phyloP scores from a whole-genome alignment of 2,113 vertebrate species.

The Dendrocopos noguchii region DNA sequence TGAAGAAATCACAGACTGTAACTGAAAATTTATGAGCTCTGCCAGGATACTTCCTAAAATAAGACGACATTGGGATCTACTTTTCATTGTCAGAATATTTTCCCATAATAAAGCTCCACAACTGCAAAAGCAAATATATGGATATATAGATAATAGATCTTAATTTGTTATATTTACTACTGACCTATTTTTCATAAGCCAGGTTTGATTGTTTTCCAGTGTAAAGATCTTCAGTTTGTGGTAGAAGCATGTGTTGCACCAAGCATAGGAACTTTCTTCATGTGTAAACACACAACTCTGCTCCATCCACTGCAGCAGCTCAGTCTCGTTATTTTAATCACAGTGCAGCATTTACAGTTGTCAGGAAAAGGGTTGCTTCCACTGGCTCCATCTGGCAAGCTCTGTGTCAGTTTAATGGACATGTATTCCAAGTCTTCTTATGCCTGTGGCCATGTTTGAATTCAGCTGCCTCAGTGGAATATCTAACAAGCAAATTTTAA shows the following conservation, averaged over 20 bases:
- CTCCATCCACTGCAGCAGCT: not conserved
- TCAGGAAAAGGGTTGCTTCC: slow-evolving; percentile 14
- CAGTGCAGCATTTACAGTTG: slow-evolving; percentile 8
- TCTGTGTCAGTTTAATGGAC: slow-evolving; percentile 40
- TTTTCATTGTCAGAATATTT: not conserved
- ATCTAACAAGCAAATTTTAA: not conserved
- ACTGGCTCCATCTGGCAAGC: slow-evolving; percentile 26
- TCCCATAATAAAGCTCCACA: not conserved
- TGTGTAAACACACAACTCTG: not conserved
- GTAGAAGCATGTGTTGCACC: not conserved
- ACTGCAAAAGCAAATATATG: not conserved
- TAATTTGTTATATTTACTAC: not conserved
- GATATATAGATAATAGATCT: not conserved
- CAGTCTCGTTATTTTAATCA: slow-evolving; percentile 46
- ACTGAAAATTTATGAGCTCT: not conserved
- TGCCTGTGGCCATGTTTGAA: not conserved
- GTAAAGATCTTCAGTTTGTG: not conserved
- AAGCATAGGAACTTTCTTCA: not conserved
- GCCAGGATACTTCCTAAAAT: not conserved
- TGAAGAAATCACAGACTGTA: not conserved
- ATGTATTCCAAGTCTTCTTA: slow-evolving; percentile 15
- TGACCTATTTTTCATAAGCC: not conserved
- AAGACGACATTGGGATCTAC: not conserved
- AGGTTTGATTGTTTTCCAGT: not conserved
- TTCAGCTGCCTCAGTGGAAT: not conserved